Percentiles rank a stretch among this genome's conserved stretches.
These are phyloP conservation scores for Gandaritis pyraliata DNA, from an alignment of 2,888 invertebrate genomes.

Conservation along the genomic window DNA sequence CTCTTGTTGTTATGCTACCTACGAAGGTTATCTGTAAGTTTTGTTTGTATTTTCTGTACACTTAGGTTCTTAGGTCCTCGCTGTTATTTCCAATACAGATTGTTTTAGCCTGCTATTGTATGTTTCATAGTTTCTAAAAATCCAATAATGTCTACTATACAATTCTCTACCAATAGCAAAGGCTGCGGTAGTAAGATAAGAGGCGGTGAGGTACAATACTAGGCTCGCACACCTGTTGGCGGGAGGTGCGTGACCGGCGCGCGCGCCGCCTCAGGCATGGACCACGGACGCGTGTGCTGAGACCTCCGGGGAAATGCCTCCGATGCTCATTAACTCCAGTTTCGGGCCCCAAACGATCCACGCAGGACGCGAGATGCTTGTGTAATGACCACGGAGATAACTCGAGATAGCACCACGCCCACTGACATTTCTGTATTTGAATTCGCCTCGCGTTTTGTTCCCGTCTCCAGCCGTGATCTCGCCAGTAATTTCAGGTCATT, in stretches of 20 bases:
- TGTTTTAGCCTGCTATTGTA: background rate
- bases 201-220: conserved; percentile 31
- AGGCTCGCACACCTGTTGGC: conserved; percentile 56
- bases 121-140: background rate
- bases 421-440: conserved; percentile 41
- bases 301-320: conserved; percentile 72
- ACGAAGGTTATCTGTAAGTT: too few relatives aligned
- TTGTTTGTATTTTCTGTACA: too few relatives aligned
- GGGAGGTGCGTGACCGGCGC: conserved; percentile 56
- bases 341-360: conserved; percentile 70
- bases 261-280: conserved; percentile 55
- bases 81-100: too few relatives aligned
- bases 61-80: too few relatives aligned
- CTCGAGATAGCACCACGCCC: conserved; percentile 44
- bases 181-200: conserved; percentile 9
- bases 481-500: conserved; percentile 73
- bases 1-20: too few relatives aligned
- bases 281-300: conserved; percentile 57
- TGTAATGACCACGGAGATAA: conserved; percentile 65
- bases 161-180: background rate
- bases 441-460: conserved; percentile 41
- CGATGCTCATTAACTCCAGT: conserved; percentile 77
- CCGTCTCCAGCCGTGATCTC: conserved; percentile 47
- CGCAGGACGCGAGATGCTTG: conserved; percentile 73
- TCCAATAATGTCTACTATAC: conserved; percentile 2